These are phyloP conservation scores for Anas platyrhynchos DNA, from an alignment of 2,113 vertebrate genomes.

Conservation along the genomic window DNA sequence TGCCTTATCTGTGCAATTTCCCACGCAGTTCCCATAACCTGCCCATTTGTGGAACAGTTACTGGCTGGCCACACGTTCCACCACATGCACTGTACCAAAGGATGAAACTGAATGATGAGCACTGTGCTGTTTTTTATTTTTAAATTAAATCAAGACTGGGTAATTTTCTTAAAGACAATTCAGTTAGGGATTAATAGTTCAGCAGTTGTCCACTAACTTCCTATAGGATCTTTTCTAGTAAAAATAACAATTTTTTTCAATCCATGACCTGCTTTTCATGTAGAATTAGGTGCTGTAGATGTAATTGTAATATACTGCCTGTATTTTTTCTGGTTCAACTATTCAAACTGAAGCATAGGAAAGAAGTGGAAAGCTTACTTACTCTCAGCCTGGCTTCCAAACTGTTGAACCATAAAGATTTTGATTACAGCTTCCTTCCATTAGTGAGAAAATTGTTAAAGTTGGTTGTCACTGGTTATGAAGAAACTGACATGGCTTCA, in stretches of 20 bases:
- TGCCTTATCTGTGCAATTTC: neutral
- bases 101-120: rapidly evolving
- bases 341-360: neutral
- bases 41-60: rapidly evolving
- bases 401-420: neutral
- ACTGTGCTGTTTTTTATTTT: neutral
- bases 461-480: neutral
- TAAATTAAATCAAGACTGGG: neutral
- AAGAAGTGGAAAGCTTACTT: neutral
- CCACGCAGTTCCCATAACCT: neutral
- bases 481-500: neutral
- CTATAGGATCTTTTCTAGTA: neutral
- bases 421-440: neutral
- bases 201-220: neutral
- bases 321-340: neutral
- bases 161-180: neutral
- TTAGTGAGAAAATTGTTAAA: neutral
- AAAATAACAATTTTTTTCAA: neutral
- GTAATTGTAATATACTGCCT: neutral
- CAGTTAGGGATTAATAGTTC: neutral
- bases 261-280: neutral
- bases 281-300: neutral
- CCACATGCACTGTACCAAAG: neutral
- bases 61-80: rapidly evolving
- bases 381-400: neutral